Conservation (phyloP, 2,888 invertebrate species). For the Leucoma salicis region DNA sequence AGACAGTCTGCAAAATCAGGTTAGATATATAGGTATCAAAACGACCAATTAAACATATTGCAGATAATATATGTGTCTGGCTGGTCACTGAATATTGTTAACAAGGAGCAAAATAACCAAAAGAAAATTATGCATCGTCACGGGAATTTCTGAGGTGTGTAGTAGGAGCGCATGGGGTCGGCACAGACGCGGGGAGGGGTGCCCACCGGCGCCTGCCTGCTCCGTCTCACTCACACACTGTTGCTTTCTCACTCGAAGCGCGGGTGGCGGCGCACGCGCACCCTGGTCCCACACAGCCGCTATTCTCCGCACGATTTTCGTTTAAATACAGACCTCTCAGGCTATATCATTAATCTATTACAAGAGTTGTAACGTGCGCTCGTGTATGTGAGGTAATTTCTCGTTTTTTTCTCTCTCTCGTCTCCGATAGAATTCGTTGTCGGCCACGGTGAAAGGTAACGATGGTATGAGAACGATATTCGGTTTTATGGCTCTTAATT, state of each 20-base stretch:
- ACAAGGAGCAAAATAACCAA: slow-evolving; percentile 77
- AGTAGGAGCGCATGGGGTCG: slow-evolving; percentile 66
- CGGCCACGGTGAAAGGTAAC: slow-evolving; percentile 69
- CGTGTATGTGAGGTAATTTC: slow-evolving; percentile 59
- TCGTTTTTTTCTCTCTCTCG: slow-evolving; percentile 51
- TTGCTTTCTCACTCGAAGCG: slow-evolving; percentile 41
- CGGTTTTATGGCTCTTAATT: slow-evolving; percentile 77
- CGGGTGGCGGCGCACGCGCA: slow-evolving; percentile 48
- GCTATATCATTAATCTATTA: slow-evolving; percentile 81
- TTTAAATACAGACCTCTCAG: slow-evolving; percentile 68
- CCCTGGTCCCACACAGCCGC: slow-evolving; percentile 41
- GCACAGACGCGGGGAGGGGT: slow-evolving; percentile 35
- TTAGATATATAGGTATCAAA: slow-evolving; percentile 20
- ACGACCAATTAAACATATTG: slow-evolving; percentile 21
- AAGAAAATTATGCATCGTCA: slow-evolving; percentile 75
- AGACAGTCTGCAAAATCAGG: no score
- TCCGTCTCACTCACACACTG: slow-evolving; percentile 50
- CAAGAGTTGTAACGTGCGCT: slow-evolving; percentile 59
- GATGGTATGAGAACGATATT: slow-evolving; percentile 66
- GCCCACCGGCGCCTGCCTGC: slow-evolving; percentile 39
- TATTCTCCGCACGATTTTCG: slow-evolving; percentile 49
- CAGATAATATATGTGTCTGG: slow-evolving; percentile 74
- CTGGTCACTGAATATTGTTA: slow-evolving; percentile 76
- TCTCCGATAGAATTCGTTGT: slow-evolving; percentile 54
- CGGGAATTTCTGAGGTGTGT: slow-evolving; percentile 74